Evolutionary conservation across 2,888 invertebrate genomes (phyloP), one percentile per base, ranked within the genome.

Genomic region (Steinernema hermaphroditum): DNA sequence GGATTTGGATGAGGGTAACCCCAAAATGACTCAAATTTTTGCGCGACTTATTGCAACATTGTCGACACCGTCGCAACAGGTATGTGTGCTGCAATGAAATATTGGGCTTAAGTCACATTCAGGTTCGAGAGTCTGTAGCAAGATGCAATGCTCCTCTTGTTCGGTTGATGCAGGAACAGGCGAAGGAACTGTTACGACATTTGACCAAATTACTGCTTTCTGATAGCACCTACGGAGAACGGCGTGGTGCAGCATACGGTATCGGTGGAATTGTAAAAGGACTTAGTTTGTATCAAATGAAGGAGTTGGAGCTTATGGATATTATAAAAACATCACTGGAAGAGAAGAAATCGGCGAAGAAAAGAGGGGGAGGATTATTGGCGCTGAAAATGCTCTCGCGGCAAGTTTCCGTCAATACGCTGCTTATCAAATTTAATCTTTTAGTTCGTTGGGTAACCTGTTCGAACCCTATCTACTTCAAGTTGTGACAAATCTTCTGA

Each of bases 381-480:
- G 96, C 96, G 0, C 94, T 98, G 89, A 96, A 97, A 90, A 94
- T 96, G 91, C 75, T 86, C n/a, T 82, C 81, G 73, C 73, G 72
- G 79, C 78, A 57, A 69, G 29, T 41, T 74, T 50, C 32, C 1
- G 1, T 16, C 62, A n/a, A 16, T 22, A 49, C 0, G 69, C n/a
- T 43, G 4, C 43, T 68, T 54, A 90, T 57, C 96, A n/a, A n/a
- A n/a, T n/a, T n/a, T n/a, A n/a, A n/a, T n/a, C n/a, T n/a, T n/a
- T 95, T 88, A 92, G 92, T 82, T 93, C 93, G 91, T 90, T 98
- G 83, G 97, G 97, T 0, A 92, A 96, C 62, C 90, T 97, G 74
- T 98, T 98, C 89, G 98, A 98, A 89, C 98, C 98, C 0, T 98
- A 98, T 89, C 94, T 98, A 76, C 94, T 98, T 72, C 95, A 96